Evolutionary conservation across 2,888 invertebrate species (phyloP), one percentile per base, ranked within the genome.

Genomic region (Drosophila rubida): DNA sequence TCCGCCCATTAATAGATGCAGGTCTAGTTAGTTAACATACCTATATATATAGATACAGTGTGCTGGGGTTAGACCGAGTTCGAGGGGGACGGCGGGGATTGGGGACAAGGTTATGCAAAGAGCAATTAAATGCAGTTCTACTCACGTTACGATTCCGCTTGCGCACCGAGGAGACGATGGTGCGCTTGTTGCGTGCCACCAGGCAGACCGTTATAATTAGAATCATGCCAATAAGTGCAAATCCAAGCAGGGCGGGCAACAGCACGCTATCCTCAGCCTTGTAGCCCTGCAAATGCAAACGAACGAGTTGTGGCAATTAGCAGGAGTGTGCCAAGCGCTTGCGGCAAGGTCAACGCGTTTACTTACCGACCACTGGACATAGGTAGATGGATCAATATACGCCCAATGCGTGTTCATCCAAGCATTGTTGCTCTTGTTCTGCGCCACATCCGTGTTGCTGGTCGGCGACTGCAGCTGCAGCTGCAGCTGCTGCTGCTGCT

Each of bases 291-390:
- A 11, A 32, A 19, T 9, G 1, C 32, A 32, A 27, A 9, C 27
- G 9, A 27, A 27, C 27, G 27, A 30, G 30, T 46, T 37, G 50
- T 37, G 19, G 16, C 13, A 42, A 62, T 32, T 46, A 51, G 45
- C 37, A 19, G 19, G 19, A 1, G 19, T 19, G 19, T 19, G 19
- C 19, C 19, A 6, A 6, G 13, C 9, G 35, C 22, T 44, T 27
- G 58, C 23, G 54, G 37, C 55, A 58, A 25, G 61, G 61, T 23
- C 41, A 13, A 0, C 13, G 22, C 6, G 13, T 37, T 6, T 70
- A 92, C 94, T 93, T 90, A 95, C 95, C 91, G 94, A 94, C 94
- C 94, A 95, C 90, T 94, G 94, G 88, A 94, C 94, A 90, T 94
- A 94, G 14, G 94, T 94, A 25, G 95, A 94, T 32, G 94, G 93